phyloP scores from a whole-genome alignment of 2,113 vertebrate genomes.

The Nannobrachium achirus region DNA sequence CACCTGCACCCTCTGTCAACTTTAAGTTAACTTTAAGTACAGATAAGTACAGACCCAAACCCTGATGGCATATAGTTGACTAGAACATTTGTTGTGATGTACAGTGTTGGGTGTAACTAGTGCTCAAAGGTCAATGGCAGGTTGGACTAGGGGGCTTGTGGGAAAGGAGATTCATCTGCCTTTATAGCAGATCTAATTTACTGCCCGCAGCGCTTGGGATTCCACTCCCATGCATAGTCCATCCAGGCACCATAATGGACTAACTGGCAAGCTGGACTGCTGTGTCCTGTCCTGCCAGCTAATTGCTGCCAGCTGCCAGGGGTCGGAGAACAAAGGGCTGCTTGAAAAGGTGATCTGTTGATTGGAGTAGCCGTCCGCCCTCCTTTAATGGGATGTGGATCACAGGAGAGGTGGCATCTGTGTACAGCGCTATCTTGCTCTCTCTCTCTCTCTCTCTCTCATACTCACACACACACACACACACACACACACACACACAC shows the following conservation, averaged over 20 bases:
- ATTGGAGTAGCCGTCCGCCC: slow-evolving; percentile 69
- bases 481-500: background rate
- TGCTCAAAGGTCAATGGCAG: slow-evolving; percentile 12
- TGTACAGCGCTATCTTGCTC: slow-evolving; percentile 54
- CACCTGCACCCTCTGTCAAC: background rate
- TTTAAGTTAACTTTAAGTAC: no score
- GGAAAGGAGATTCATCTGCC: slow-evolving; percentile 17
- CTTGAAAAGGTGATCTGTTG: slow-evolving; percentile 81
- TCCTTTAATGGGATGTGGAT: slow-evolving; percentile 75
- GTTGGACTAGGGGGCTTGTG: slow-evolving; percentile 1
- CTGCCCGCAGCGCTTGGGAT: slow-evolving; percentile 34
- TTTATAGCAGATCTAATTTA: slow-evolving; percentile 50
- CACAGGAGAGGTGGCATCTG: slow-evolving; percentile 76
- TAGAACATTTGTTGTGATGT: background rate
- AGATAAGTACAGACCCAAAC: background rate
- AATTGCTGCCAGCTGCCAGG: slow-evolving; percentile 80
- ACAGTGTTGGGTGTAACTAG: background rate
- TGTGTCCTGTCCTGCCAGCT: slow-evolving; percentile 74
- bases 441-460: slow-evolving; percentile 18
- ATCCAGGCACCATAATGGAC: slow-evolving; percentile 55
- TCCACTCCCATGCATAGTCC: slow-evolving; percentile 50
- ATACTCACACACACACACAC: slow-evolving; percentile 5
- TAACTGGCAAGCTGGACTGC: slow-evolving; percentile 65
- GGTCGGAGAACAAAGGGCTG: slow-evolving; percentile 74
- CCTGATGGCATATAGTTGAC: background rate